Percentiles rank a stretch among this genome's conserved stretches.
phyloP scores from a whole-genome alignment of 2,113 vertebrate genomes.

The Periophthalmodon schlosseri region DNA sequence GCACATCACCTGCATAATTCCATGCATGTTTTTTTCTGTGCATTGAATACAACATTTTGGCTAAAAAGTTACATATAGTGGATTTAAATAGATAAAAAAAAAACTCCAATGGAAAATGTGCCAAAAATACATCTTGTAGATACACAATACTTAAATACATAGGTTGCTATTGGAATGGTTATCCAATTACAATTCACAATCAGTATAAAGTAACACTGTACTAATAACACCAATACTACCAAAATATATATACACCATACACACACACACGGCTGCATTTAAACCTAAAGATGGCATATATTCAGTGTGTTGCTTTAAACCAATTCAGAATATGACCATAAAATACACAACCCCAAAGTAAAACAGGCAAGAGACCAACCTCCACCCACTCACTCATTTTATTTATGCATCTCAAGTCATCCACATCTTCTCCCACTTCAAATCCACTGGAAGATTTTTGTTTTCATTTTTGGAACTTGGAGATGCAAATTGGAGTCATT shows the following conservation, averaged over 20 bases:
- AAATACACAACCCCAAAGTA: constrained; percentile 10
- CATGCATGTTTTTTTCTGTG: too few species aligned
- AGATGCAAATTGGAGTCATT: constrained; percentile 69
- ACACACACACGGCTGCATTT: neutral
- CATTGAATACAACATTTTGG: too few species aligned
- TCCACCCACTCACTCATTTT: constrained; percentile 37
- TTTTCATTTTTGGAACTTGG: constrained; percentile 25
- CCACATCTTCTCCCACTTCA: constrained; percentile 29
- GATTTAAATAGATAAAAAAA: too few species aligned
- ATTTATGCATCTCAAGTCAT: constrained; percentile 43
- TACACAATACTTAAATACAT: too few species aligned
- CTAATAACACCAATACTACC: too few species aligned
- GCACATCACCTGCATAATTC: too few species aligned
- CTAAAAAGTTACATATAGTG: too few species aligned
- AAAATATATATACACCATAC: neutral
- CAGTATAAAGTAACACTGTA: too few species aligned
- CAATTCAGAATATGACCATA: constrained; percentile 14
- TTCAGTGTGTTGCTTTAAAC: neutral
- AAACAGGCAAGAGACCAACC: constrained; percentile 21
- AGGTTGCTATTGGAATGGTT: too few species aligned
- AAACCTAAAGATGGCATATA: neutral
- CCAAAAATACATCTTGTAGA: too few species aligned
- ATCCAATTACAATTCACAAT: too few species aligned
- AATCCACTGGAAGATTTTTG: constrained; percentile 6
- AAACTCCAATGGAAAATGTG: too few species aligned